phyloP scores from a whole-genome alignment of 2,113 vertebrate genomes.

The Neoarius graeffei region DNA sequence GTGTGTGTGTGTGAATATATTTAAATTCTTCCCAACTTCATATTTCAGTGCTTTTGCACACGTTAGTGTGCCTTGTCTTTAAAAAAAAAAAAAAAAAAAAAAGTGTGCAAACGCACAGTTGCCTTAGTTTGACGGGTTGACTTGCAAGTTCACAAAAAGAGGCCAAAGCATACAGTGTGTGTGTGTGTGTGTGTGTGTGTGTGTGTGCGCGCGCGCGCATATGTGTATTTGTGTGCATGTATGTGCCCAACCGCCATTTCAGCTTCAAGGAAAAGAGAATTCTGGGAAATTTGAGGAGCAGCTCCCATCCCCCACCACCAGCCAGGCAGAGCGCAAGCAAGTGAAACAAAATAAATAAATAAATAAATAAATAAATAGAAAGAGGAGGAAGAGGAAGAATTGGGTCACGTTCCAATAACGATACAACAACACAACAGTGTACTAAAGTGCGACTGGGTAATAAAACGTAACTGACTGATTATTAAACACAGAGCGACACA shows the following conservation, averaged over 20 bases:
- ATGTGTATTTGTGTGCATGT: not conserved
- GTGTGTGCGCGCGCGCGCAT: not conserved
- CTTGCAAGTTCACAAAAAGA: conserved; percentile 22
- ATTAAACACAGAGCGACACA: not conserved
- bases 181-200: not conserved
- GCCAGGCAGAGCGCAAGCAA: not conserved
- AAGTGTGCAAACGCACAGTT: not conserved
- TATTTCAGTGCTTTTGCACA: not conserved
- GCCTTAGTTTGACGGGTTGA: conserved; percentile 6
- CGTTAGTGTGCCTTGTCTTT: not conserved
- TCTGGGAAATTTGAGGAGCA: conserved; percentile 38
- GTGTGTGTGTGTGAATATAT: not conserved
- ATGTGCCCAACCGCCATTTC: conserved; percentile 18
- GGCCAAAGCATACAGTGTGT: not conserved
- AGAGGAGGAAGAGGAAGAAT: not conserved
- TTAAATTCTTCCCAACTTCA: not conserved
- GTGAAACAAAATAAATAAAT: not conserved
- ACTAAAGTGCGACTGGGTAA: not conserved
- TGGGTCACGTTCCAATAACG: not conserved
- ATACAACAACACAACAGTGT: not conserved
- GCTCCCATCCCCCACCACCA: conserved; percentile 29
- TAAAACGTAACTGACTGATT: not conserved
- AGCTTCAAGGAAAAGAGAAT: conserved; percentile 39
- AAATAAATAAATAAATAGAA: not conserved
- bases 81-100: no score